Evolutionary conservation across 35 echinoderm and acorn worm genomes (phyloP), one percentile per base, ranked within the genome.

Genomic region (Acanthaster planci): DNA sequence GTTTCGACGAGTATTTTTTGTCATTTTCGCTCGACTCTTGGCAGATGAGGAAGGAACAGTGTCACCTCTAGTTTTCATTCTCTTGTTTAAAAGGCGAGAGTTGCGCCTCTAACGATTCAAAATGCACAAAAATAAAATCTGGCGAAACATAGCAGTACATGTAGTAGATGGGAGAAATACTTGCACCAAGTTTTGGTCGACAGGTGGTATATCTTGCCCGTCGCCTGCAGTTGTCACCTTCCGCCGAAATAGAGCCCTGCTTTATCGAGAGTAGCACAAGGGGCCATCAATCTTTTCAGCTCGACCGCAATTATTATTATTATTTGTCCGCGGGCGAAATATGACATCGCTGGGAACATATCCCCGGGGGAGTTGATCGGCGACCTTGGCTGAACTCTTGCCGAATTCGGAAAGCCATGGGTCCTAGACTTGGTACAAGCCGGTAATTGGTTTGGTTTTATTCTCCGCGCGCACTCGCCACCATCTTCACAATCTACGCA

Each of bases 221-320:
- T 72, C 34, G 10, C 1, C 64, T 72, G 60, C 60, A 68, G 64
- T 72, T 72, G 64, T 72, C 23, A 18, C 60, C 60, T 34, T 26
- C 64, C 64, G 21, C 64, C 0, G 26, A 26, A 29, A 7, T 7
- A 34, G n/a, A 22, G 12, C 8, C 60, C 18, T 26, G 23, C 60
- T 35, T 12, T 68, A 68, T 23, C 60, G 60, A 68, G 60, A 26
- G 23, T 34, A 31, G 23, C 60, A 68, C 12, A 26, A 68, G 34
- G 60, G 1, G 19, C 60, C 0, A 68, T 68, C 60, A 68, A 68
- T 68, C 60, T 68, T 68, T 14, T 34, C 60, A 30, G 19, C 7
- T 7, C 27, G 6, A 7, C 27, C 23, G 60, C 60, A 26, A 31
- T 68, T 26, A 23, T 22, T 34, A 31, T 27, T 14, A 14, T 6